Evolutionary conservation across 2,888 invertebrate species (phyloP).

Genomic region (Dolichomitus sp.): DNA sequence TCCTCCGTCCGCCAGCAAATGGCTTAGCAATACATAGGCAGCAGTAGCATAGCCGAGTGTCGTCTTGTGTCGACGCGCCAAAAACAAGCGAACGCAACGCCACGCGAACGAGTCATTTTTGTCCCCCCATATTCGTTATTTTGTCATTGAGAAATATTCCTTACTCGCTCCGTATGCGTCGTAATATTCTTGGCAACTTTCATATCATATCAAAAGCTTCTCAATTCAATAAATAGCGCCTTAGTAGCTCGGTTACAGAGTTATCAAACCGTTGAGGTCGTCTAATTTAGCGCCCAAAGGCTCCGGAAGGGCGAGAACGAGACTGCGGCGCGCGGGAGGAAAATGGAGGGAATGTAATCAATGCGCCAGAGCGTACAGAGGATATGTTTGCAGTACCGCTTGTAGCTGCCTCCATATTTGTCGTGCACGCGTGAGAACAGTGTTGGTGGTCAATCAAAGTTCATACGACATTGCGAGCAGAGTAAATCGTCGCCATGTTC

Average conservation of each 20-base stretch:
- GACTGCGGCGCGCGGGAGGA: constrained; percentile 32
- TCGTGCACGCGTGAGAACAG: constrained; percentile 38
- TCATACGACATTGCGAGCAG: constrained; percentile 1
- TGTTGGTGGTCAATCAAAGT: constrained; percentile 32
- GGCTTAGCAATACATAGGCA: constrained; percentile 41
- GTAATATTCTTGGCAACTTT: neutral
- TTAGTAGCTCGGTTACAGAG: neutral
- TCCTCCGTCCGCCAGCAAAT: constrained; percentile 49
- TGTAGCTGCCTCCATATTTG: constrained; percentile 33
- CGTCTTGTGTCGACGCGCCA: constrained; percentile 61
- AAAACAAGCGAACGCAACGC: constrained; percentile 48
- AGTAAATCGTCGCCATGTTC: constrained; percentile 18
- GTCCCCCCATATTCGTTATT: neutral
- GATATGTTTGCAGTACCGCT: constrained; percentile 35
- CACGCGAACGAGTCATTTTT: neutral
- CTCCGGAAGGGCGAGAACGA: constrained; percentile 15
- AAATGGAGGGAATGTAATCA: constrained; percentile 57
- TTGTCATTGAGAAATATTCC: neutral
- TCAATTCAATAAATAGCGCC: constrained; percentile 1
- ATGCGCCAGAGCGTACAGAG: constrained; percentile 26
- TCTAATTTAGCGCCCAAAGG: constrained; percentile 31
- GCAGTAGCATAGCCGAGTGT: constrained; percentile 53
- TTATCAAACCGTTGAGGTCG: constrained; percentile 10
- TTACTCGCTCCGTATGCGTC: neutral
- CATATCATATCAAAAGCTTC: neutral